phyloP scores from a whole-genome alignment of 2,888 invertebrate genomes.

The Baronia brevicornis region DNA sequence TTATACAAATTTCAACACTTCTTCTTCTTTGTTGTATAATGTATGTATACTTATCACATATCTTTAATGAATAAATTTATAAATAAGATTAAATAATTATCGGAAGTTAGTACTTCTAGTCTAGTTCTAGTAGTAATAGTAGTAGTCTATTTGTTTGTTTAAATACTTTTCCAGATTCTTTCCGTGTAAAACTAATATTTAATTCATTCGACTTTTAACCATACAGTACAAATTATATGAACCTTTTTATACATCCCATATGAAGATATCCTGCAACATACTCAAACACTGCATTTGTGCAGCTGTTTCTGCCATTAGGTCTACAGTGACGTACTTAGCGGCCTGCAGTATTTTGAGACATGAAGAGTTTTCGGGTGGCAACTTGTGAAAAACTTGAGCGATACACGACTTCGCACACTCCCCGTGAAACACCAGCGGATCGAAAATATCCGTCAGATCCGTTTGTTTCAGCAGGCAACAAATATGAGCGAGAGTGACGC shows the following conservation, averaged over 20 bases:
- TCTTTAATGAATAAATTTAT: no score
- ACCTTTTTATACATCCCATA: conserved; percentile 50
- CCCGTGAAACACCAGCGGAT: conserved; percentile 63
- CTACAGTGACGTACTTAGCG: conserved; percentile 64
- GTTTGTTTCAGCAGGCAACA: conserved; percentile 73
- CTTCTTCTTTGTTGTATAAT: no score
- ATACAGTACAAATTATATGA: conserved; percentile 4
- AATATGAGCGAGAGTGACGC: conserved; percentile 83
- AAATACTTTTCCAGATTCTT: no score
- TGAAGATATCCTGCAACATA: conserved; percentile 66
- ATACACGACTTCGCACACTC: conserved; percentile 54
- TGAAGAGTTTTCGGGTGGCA: conserved; percentile 59
- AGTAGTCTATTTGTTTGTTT: no score
- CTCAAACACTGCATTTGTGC: conserved; percentile 48
- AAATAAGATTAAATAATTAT: no score
- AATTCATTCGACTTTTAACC: conserved; percentile 14
- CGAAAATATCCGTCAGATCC: conserved; percentile 75
- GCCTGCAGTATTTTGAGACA: conserved; percentile 60
- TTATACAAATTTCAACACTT: no score
- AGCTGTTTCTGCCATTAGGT: conserved; percentile 43
- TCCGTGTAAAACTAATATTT: no score
- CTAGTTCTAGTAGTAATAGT: no score
- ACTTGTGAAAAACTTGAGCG: conserved; percentile 50
- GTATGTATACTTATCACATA: no score
- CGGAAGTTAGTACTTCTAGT: no score